Evolutionary conservation across 1,140 invertebrate species (phyloP), one percentile per base, ranked within the genome.

Genomic region (Drosophila ambigua): DNA sequence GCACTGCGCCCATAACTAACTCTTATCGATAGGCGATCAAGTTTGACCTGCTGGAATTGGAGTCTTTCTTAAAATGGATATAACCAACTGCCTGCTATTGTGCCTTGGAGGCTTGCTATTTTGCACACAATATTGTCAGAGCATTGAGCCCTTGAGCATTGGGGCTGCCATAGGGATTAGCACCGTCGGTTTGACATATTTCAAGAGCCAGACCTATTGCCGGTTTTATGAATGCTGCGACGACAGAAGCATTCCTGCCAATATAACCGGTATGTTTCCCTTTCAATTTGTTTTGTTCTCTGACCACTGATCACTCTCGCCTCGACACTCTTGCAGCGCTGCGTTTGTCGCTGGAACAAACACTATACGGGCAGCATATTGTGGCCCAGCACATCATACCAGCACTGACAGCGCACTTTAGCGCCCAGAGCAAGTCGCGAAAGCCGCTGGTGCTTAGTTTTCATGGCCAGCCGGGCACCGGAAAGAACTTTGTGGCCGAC

Each of bases 401-500:
- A 69, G 95, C 95, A 39, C 91, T 96, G 41, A 75, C 78, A 39
- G 93, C 93, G 2, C 94, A 96, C 78, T 89, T 93, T 50, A 77
- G 91, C 63, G 54, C 85, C 20, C 75, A 79, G 20, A 77, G 92
- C 35, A 80, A 91, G 44, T 94, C 95, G 7, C 91, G 92, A 43
- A 96, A 96, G 92, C 94, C 96, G 57, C 90, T 96, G 28, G 94
- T 94, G 0, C 93, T 96, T 80, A 96, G 95, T 91, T 94, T 97
- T 81, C 96, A 97, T 93, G 97, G 97, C 2, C 95, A 94, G 91
- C 94, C 96, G 13, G 97, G 97, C 28, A 95, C 94, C 53, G 97
- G 97, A 1, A 98, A 98, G 91, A 98, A 97, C 91, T 97, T 95
- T 94, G 95, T 98, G 8, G 92, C 95, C n/a, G 94, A 94, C 57